Conservation (phyloP, 2,113 vertebrate species). For the Istiophorus platypterus region DNA sequence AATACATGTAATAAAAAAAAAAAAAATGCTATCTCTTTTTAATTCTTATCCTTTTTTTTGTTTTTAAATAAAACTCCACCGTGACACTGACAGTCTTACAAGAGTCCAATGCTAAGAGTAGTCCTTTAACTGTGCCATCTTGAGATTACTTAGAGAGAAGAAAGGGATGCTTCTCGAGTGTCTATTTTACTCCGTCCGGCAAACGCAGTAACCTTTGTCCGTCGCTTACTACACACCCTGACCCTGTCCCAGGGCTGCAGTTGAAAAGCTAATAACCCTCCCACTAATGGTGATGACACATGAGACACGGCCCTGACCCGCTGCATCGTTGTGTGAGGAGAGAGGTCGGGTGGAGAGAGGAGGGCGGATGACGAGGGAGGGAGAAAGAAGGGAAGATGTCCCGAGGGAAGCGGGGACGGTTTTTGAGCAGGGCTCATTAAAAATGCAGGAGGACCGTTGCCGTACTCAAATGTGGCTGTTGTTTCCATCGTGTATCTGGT, state of each 20-base stretch:
- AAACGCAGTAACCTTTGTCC: constrained; percentile 9
- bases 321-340: constrained; percentile 33
- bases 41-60: not conserved
- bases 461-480: constrained; percentile 74
- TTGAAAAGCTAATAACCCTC: constrained; percentile 41
- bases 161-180: constrained; percentile 12
- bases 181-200: constrained; percentile 15
- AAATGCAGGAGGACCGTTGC: constrained; percentile 75
- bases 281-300: constrained; percentile 66
- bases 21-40: not conserved
- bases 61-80: not conserved
- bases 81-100: not conserved
- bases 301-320: constrained; percentile 58
- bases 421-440: constrained; percentile 71
- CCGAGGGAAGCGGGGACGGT: constrained; percentile 60
- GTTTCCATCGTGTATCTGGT: constrained; percentile 79
- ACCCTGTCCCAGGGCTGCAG: constrained; percentile 3
- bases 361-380: constrained; percentile 38
- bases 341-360: constrained; percentile 24
- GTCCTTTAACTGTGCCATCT: not conserved
- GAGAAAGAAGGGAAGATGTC: constrained; percentile 33
- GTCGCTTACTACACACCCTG: constrained; percentile 2
- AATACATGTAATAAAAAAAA: not conserved
- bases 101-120: too few relatives aligned
- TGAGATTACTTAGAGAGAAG: not conserved